phyloP scores from a whole-genome alignment of 2,797 vertebrate species.

The Apogon talboti region DNA sequence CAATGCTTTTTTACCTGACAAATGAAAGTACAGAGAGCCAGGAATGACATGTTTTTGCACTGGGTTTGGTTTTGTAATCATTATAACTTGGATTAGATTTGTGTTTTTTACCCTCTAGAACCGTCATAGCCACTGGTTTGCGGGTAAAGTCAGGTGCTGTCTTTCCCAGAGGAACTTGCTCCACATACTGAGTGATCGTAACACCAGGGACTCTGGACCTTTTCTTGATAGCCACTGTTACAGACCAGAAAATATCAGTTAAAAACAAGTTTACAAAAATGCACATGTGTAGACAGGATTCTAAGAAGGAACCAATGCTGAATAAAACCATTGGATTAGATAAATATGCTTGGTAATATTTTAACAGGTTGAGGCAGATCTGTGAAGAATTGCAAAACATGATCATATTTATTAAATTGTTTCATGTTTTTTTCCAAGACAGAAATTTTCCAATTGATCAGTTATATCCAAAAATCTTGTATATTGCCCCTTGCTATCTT shows the following conservation, averaged over 20 bases:
- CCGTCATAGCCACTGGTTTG: constrained; percentile 85
- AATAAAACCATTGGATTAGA: no score
- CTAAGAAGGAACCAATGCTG: neutral
- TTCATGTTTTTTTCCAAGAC: no score
- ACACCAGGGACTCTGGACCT: constrained; percentile 88
- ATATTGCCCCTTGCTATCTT: no score
- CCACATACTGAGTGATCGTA: constrained; percentile 84
- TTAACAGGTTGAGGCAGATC: no score
- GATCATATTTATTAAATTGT: no score
- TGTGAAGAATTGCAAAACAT: no score
- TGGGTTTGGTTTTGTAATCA: neutral
- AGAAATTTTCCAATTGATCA: no score
- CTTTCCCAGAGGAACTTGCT: constrained; percentile 85
- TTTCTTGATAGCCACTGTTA: constrained; percentile 81
- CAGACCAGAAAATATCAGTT: constrained; percentile 19
- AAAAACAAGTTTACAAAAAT: no score
- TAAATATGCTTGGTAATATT: no score
- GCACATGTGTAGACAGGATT: neutral
- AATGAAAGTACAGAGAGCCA: neutral
- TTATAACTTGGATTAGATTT: neutral
- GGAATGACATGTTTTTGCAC: neutral
- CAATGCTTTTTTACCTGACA: constrained; percentile 87
- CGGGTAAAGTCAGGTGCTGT: constrained; percentile 86
- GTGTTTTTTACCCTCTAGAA: constrained; percentile 83
- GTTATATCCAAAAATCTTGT: no score